phyloP scores from a whole-genome alignment of 2,797 vertebrate genomes.

The Emydoidea blandingii region DNA sequence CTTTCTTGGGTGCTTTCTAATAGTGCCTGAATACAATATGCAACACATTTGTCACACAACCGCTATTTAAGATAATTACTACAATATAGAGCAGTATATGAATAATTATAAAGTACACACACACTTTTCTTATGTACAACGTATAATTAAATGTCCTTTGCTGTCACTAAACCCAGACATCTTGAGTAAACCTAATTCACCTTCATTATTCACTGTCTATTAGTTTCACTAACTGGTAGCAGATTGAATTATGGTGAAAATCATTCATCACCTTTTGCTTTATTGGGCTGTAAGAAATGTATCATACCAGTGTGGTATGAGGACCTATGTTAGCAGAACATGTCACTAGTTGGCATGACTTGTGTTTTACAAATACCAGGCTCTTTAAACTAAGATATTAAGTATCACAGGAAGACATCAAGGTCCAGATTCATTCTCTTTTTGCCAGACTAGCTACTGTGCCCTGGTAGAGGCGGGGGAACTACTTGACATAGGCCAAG shows the following conservation, averaged over 20 bases:
- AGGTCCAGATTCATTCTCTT: neutral
- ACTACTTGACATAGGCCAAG: neutral
- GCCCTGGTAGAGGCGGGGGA: neutral
- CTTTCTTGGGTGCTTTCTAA: neutral
- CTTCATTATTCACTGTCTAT: constrained; percentile 29
- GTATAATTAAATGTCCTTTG: neutral
- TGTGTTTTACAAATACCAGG: neutral
- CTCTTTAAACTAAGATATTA: neutral
- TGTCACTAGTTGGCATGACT: constrained; percentile 43
- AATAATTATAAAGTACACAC: neutral
- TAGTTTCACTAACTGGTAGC: constrained; percentile 46
- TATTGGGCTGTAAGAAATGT: constrained; percentile 28
- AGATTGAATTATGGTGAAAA: constrained; percentile 55
- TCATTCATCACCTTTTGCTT: constrained; percentile 37
- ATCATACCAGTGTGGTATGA: neutral
- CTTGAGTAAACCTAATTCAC: constrained; percentile 39
- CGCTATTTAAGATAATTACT: neutral
- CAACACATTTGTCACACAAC: neutral
- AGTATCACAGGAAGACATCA: neutral
- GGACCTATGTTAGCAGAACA: constrained; percentile 40
- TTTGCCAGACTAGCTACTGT: neutral
- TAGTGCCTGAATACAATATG: neutral
- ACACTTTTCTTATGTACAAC: constrained; percentile 19
- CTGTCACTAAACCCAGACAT: neutral
- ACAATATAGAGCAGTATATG: neutral